Percentiles rank a stretch among this genome's conserved stretches.
Evolutionary conservation across 2,797 vertebrate genomes (phyloP).

Genomic region (Argentina silus): DNA sequence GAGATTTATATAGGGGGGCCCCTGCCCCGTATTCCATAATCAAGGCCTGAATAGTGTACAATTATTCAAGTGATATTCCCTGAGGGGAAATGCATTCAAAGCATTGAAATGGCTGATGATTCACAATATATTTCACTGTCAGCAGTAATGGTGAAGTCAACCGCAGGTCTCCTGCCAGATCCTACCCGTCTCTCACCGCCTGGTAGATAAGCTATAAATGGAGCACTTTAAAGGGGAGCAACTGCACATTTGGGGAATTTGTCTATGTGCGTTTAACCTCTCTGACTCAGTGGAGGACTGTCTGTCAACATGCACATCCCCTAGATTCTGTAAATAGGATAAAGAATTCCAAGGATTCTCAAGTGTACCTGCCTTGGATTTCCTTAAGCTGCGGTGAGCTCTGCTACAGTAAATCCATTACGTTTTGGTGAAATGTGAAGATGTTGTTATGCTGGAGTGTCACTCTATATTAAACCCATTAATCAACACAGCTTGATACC

Average conservation of each 20-base stretch:
- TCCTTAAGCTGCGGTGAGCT: constrained; percentile 33
- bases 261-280: background rate
- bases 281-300: background rate
- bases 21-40: constrained; percentile 33
- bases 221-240: background rate
- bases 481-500: constrained; percentile 48
- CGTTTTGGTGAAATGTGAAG: constrained; percentile 47
- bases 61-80: constrained; percentile 56
- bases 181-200: constrained; percentile 36
- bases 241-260: background rate
- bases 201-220: constrained; percentile 49
- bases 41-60: constrained; percentile 14
- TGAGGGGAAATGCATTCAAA: constrained; percentile 37
- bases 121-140: constrained; percentile 64
- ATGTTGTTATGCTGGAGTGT: constrained; percentile 44
- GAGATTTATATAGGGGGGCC: background rate
- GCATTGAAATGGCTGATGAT: constrained; percentile 66
- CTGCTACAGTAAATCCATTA: constrained; percentile 42
- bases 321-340: constrained; percentile 23
- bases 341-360: constrained; percentile 45
- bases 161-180: constrained; percentile 44
- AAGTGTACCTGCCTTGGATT: constrained; percentile 51
- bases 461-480: constrained; percentile 47
- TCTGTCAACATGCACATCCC: constrained; percentile 33
- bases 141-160: constrained; percentile 57